Evolutionary conservation across 2,888 invertebrate genomes (phyloP), one percentile per base, ranked within the genome.

Genomic region (Leptura quadrifasciata): DNA sequence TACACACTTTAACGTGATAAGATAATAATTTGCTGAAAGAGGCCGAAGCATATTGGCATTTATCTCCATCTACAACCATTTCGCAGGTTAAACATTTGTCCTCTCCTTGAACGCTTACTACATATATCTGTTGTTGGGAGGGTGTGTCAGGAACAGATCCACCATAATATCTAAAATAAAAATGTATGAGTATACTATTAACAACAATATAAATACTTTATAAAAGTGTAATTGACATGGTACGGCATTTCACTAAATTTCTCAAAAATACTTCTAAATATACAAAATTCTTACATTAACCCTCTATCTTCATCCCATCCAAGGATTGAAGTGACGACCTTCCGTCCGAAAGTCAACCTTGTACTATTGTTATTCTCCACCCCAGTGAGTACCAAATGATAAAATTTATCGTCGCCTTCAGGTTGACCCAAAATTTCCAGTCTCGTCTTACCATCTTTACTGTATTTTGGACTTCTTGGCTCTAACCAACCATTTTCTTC

Each of bases 401-500:
- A 78, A 78, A 82, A 88, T 35, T 78, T 76, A 68, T 87, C 87
- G 57, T 84, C 81, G 2, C 75, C 84, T 78, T 84, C 84, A 3
- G 81, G 72, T 79, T 86, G 85, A 9, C 87, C 85, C 39, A 86
- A 65, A 35, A 87, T 83, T 79, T 86, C 82, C 9, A 88, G 63
- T 67, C 82, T 79, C 74, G 81, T 79, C 2, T 79, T 83, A 2
- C 91, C 91, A 17, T 87, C 86, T 74, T 90, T 89, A 63, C 90
- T 90, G 79, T 91, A 93, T 10, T 91, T 85, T 0, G 94, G 93
- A 0, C 90, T 88, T 9, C 89, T 88, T 0, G 93, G 90, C 24
- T 92, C 91, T 5, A 96, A 89, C 96, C 96, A 96, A 0, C 96
- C 96, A 0, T 91, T 89, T 0, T 91, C 88, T 84, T 94, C 94